Percentiles rank a stretch among this genome's conserved stretches.
phyloP scores from a whole-genome alignment of 2,888 invertebrate genomes.

The Aporophyla nigra region DNA sequence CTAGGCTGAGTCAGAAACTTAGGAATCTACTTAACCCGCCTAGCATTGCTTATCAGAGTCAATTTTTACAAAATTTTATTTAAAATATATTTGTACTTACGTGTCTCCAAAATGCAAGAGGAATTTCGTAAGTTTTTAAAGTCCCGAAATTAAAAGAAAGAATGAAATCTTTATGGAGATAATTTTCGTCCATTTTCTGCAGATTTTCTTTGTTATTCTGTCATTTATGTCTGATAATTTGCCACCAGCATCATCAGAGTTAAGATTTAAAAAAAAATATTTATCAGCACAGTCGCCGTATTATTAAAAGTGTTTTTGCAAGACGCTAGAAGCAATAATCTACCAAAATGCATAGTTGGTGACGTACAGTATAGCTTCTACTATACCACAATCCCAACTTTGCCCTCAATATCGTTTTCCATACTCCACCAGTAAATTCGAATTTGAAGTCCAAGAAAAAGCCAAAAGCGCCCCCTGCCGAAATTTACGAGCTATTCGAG shows the following conservation, averaged over 20 bases:
- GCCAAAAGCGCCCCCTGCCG: slow-evolving; percentile 75
- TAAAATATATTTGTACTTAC: not conserved
- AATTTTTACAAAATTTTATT: not conserved
- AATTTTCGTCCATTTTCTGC: too few species aligned
- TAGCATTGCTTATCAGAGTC: not conserved
- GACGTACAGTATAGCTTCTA: slow-evolving; percentile 24
- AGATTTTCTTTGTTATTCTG: too few species aligned
- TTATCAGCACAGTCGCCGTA: not conserved
- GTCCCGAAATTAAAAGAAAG: too few species aligned
- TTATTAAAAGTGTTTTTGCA: not conserved
- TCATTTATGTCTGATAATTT: not conserved
- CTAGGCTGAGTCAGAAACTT: not conserved
- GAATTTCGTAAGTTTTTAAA: not conserved
- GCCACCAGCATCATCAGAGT: not conserved
- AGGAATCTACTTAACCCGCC: not conserved
- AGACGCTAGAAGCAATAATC: not conserved
- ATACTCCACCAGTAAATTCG: slow-evolving; percentile 77
- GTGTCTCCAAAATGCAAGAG: not conserved
- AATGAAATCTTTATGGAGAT: too few species aligned
- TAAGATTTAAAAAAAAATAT: not conserved
- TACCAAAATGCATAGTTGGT: not conserved
- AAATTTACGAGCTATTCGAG: slow-evolving; percentile 83
- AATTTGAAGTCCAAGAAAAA: slow-evolving; percentile 82
- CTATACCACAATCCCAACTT: slow-evolving; percentile 41
- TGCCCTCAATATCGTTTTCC: slow-evolving; percentile 64